These are phyloP conservation scores for Agapostemon virescens DNA, from an alignment of 2,888 invertebrate species.

Conservation along the genomic window DNA sequence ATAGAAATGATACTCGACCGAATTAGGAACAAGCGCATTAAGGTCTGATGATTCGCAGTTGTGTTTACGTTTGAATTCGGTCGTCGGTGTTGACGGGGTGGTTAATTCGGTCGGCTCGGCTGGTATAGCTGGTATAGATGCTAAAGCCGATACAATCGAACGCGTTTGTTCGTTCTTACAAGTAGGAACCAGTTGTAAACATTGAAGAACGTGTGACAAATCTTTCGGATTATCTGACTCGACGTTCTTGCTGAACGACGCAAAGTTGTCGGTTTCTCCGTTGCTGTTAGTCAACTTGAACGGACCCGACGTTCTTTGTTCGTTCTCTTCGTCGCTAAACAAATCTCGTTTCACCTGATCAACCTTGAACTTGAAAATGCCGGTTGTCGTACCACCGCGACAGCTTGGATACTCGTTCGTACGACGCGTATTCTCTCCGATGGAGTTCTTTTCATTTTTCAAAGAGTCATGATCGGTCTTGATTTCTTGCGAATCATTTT, in stretches of 20 bases:
- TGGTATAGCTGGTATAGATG: not conserved
- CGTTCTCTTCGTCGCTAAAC: conserved; percentile 76
- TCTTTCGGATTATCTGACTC: conserved; percentile 49
- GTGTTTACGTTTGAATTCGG: not conserved
- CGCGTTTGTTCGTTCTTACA: conserved; percentile 37
- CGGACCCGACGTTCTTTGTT: conserved; percentile 54
- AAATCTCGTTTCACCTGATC: conserved; percentile 77
- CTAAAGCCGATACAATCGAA: not conserved
- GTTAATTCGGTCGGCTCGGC: not conserved
- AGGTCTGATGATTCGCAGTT: not conserved
- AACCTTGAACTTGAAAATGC: conserved; percentile 68
- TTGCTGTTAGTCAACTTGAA: not conserved
- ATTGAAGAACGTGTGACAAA: conserved; percentile 74
- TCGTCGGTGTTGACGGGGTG: not conserved
- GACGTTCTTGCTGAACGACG: not conserved
- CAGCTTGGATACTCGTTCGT: conserved; percentile 22
- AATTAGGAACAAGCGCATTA: conserved; percentile 36
- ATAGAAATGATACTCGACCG: conserved; percentile 66
- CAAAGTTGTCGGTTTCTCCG: conserved; percentile 12
- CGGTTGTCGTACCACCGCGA: conserved; percentile 37
- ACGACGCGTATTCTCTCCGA: conserved; percentile 24
- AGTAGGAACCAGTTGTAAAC: conserved; percentile 73
- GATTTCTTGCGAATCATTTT: not conserved
- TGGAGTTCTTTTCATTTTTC: not conserved
- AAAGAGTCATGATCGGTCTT: not conserved